These are phyloP conservation scores for Diloba caeruleocephala DNA, from an alignment of 2,888 invertebrate species.

Conservation along the genomic window DNA sequence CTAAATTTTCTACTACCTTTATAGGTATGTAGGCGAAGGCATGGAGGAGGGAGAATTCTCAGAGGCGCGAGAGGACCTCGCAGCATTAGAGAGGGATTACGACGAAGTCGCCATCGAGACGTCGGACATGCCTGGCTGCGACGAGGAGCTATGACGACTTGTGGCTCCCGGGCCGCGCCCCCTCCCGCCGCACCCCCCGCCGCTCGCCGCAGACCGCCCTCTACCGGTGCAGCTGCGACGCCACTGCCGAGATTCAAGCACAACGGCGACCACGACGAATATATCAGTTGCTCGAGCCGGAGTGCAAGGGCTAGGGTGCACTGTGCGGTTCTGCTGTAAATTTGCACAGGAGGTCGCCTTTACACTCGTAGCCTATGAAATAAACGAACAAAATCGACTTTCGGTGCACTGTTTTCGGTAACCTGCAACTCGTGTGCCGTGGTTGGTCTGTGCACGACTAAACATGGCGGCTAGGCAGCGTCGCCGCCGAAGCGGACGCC, in stretches of 20 bases:
- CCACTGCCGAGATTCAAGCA: slow-evolving; percentile 5
- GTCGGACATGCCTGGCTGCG: slow-evolving; percentile 78
- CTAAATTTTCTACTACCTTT: not conserved
- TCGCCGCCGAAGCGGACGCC: slow-evolving; percentile 80
- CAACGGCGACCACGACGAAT: slow-evolving; percentile 17
- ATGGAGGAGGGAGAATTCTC: slow-evolving; percentile 96
- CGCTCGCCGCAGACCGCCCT: slow-evolving; percentile 39
- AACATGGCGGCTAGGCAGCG: slow-evolving; percentile 61
- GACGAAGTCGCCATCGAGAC: slow-evolving; percentile 92
- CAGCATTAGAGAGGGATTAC: slow-evolving; percentile 92
- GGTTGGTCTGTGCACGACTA: slow-evolving; percentile 47
- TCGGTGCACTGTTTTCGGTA: slow-evolving; percentile 29
- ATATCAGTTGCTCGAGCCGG: slow-evolving; percentile 7
- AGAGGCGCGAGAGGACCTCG: slow-evolving; percentile 94
- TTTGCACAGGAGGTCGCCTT: slow-evolving; percentile 20
- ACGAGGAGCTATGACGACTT: slow-evolving; percentile 77
- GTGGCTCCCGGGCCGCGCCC: slow-evolving; percentile 20
- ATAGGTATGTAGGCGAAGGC: slow-evolving; percentile 94
- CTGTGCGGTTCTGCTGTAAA: slow-evolving; percentile 7
- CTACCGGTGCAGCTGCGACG: slow-evolving; percentile 22
- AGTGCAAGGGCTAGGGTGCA: slow-evolving; percentile 11
- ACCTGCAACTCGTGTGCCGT: slow-evolving; percentile 33
- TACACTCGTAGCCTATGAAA: slow-evolving; percentile 9
- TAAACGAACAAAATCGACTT: not conserved
- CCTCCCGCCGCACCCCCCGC: slow-evolving; percentile 42